These are phyloP conservation scores for Leptocoma aspasia DNA, from an alignment of 2,113 vertebrate species.

Conservation along the genomic window DNA sequence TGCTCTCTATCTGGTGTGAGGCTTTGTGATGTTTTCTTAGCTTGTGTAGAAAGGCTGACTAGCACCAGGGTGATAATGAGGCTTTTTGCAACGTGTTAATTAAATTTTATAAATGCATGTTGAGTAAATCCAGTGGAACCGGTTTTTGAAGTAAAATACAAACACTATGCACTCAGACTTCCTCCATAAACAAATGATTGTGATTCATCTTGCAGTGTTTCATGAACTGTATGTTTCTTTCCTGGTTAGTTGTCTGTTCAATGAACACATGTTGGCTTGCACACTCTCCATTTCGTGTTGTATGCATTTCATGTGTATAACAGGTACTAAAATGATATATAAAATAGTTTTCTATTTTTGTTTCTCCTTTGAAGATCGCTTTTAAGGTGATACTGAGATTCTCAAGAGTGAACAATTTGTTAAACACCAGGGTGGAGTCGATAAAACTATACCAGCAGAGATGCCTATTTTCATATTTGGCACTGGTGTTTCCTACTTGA, in stretches of 20 bases:
- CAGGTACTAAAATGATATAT: neutral
- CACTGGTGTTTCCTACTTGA: neutral
- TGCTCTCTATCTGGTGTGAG: neutral
- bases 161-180: slow-evolving; percentile 10
- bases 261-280: neutral
- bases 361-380: slow-evolving; percentile 1
- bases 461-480: slow-evolving; percentile 22
- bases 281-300: neutral
- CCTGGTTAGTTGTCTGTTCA: neutral
- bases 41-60: slow-evolving; percentile 6
- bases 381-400: neutral
- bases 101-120: slow-evolving; percentile 38
- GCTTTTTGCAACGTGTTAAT: slow-evolving; percentile 51
- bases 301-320: neutral
- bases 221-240: neutral
- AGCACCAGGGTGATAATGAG: slow-evolving; percentile 49
- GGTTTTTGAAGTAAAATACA: slow-evolving; percentile 44
- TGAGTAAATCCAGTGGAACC: slow-evolving; percentile 42
- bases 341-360: neutral
- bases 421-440: neutral
- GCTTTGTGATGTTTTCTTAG: slow-evolving; percentile 22
- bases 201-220: slow-evolving; percentile 41
- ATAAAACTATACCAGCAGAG: neutral
- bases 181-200: slow-evolving; percentile 50
- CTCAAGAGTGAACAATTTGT: neutral